phyloP scores from a whole-genome alignment of 92 coral and sea anemone genomes.

The Palythoa caribaeorum region DNA sequence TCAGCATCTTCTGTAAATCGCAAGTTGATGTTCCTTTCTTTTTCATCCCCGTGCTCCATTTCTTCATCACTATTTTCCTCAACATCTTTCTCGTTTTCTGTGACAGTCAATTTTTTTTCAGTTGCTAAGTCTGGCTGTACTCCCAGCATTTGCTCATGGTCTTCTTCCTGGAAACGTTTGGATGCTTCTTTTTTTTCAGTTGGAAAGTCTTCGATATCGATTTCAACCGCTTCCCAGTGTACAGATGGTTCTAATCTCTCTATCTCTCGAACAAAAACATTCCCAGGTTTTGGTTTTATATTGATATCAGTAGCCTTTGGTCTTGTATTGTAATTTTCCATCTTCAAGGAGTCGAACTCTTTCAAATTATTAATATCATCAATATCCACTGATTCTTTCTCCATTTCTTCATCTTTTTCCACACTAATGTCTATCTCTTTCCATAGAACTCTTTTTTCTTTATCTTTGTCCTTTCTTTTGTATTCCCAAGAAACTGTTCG shows the following conservation, averaged over 20 bases:
- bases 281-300: background rate
- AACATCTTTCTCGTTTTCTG: background rate
- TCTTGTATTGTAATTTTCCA: background rate
- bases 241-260: slow-evolving; percentile 1
- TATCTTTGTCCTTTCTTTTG: background rate
- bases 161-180: background rate
- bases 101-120: too few species aligned
- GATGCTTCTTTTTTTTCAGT: background rate
- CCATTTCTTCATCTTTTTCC: background rate
- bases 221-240: slow-evolving; percentile 36
- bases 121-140: background rate
- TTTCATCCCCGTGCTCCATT: background rate
- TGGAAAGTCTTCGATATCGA: slow-evolving; percentile 26
- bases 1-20: background rate
- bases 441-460: background rate
- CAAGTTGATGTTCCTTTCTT: background rate
- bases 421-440: slow-evolving; percentile 6
- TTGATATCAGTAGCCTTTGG: background rate
- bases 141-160: background rate
- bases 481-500: background rate
- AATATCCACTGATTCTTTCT: background rate
- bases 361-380: background rate
- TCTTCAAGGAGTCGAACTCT: background rate
- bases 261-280: slow-evolving; percentile 17
- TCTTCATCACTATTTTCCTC: background rate